Percentiles rank a stretch among this genome's conserved stretches.
Conservation (phyloP, 1,140 invertebrate genomes). For the Apolygus lucorum region DNA sequence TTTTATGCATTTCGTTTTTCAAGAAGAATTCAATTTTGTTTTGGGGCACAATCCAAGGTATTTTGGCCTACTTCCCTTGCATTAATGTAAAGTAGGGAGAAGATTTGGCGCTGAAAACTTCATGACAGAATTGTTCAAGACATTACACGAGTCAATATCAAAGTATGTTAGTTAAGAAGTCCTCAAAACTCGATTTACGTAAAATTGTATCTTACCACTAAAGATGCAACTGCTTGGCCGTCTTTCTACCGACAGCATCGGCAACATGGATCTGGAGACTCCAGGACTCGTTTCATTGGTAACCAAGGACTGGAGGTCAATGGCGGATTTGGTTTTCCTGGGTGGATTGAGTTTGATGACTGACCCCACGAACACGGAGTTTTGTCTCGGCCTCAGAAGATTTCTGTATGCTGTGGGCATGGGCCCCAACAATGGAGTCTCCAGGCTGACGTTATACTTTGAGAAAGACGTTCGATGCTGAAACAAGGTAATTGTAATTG, state of each 20-base stretch:
- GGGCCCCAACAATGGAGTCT: slow-evolving; percentile 39
- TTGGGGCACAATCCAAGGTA: too few relatives aligned
- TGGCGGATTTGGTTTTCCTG: slow-evolving; percentile 36
- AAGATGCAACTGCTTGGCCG: slow-evolving; percentile 13
- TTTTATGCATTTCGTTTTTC: too few relatives aligned
- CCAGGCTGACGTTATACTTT: slow-evolving; percentile 55
- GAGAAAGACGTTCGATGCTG: slow-evolving; percentile 57
- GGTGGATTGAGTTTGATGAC: slow-evolving; percentile 45
- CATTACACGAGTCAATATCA: too few relatives aligned
- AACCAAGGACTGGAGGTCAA: slow-evolving; percentile 4
- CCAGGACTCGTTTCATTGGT: neutral
- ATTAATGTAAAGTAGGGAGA: too few relatives aligned
- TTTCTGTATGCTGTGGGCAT: slow-evolving; percentile 38
- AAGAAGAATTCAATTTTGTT: too few relatives aligned
- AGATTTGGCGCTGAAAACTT: too few relatives aligned
- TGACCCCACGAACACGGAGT: slow-evolving; percentile 74
- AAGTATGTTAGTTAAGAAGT: too few relatives aligned
- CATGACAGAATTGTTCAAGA: too few relatives aligned
- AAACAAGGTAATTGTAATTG: too few relatives aligned
- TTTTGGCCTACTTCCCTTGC: too few relatives aligned
- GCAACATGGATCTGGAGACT: neutral
- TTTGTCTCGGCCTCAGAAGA: slow-evolving; percentile 50
- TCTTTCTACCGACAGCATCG: neutral
- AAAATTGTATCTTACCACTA: slow-evolving; percentile 1
- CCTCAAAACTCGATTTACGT: too few relatives aligned